A percentile compares a stretch with the other conserved stretches of the same genome.
phyloP scores from a whole-genome alignment of 2,888 invertebrate species.

The Zonitis immaculata region DNA sequence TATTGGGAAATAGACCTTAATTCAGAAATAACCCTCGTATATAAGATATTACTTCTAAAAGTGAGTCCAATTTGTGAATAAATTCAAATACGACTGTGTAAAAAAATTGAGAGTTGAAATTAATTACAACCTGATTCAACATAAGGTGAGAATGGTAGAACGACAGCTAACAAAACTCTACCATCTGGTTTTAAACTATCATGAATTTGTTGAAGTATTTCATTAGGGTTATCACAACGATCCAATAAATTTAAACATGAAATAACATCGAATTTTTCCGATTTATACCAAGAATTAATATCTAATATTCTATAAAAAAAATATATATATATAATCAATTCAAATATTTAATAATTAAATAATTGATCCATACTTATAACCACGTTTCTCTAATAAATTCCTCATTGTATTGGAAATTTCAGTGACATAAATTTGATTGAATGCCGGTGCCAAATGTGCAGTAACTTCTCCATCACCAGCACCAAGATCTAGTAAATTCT shows the following conservation, averaged over 20 bases:
- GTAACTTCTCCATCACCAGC: constrained; percentile 97
- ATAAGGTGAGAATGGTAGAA: constrained; percentile 90
- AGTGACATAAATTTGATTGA: constrained; percentile 74
- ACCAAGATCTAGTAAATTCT: constrained; percentile 76
- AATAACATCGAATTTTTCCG: constrained; percentile 68
- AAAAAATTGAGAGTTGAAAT: no score
- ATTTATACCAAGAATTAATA: constrained; percentile 60
- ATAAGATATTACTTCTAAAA: no score
- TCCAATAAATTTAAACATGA: constrained; percentile 92
- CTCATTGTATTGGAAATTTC: constrained; percentile 91
- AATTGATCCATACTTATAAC: constrained; percentile 62
- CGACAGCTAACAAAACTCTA: constrained; percentile 79
- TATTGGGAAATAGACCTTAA: no score
- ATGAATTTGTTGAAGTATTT: constrained; percentile 71
- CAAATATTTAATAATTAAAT: no score
- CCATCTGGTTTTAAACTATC: constrained; percentile 69
- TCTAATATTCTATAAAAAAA: constrained; percentile 60
- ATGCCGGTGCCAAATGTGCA: constrained; percentile 68
- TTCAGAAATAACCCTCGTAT: no score
- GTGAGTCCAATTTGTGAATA: no score
- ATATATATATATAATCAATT: no score
- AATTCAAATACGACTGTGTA: constrained; percentile 10
- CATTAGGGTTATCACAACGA: constrained; percentile 80
- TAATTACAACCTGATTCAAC: constrained; percentile 72
- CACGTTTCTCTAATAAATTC: constrained; percentile 67